These are phyloP conservation scores for Toxotes lorentzi DNA, from an alignment of 2,797 vertebrate genomes.

Conservation along the genomic window DNA sequence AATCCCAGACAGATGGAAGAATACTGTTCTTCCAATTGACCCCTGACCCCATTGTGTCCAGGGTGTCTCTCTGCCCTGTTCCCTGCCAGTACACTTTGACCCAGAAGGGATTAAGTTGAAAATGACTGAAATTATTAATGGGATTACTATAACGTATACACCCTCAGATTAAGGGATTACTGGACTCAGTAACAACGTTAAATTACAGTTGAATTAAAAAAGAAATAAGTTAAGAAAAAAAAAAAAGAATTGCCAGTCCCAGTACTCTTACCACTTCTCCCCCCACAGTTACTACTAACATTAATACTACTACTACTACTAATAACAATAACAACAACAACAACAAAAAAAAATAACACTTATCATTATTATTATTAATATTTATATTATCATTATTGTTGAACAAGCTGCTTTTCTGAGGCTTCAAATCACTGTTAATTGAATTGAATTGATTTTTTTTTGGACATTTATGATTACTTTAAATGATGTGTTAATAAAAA, in stretches of 20 bases:
- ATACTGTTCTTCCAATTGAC: constrained; percentile 31
- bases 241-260: too few relatives aligned
- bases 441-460: too few relatives aligned
- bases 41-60: constrained; percentile 8
- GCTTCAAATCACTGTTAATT: not conserved
- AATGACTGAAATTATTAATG: not conserved
- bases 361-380: not conserved
- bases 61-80: not conserved
- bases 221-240: not conserved
- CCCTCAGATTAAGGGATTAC: not conserved
- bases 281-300: too few relatives aligned
- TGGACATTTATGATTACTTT: not conserved
- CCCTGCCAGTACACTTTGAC: constrained; percentile 22
- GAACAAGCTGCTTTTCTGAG: not conserved
- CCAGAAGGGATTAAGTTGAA: constrained; percentile 19
- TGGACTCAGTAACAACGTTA: not conserved
- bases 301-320: too few relatives aligned
- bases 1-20: constrained; percentile 25
- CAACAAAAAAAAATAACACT: too few relatives aligned
- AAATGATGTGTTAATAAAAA: not conserved
- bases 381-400: not conserved
- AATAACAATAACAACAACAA: too few relatives aligned
- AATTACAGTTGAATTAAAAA: not conserved
- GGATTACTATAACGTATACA: not conserved
- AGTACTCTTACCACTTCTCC: not conserved